Base-by-base conservation (phyloP, 2,888 invertebrate genomes). In the Halictus quadricinctus region DNA sequence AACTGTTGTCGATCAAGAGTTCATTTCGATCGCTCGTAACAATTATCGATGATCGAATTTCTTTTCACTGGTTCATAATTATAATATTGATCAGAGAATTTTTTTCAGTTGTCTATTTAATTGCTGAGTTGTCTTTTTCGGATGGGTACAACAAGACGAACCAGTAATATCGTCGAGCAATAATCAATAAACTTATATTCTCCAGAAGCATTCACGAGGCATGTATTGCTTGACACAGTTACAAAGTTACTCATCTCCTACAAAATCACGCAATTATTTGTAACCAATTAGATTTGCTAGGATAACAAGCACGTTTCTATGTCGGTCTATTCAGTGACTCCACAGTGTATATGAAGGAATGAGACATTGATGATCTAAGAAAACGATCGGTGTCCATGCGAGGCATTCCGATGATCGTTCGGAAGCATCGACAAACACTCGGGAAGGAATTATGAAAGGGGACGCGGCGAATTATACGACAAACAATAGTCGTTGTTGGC, bases 401-500 rank as follows among this genome's bases (percentile, higher is more conserved):
- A 41, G n/a, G 25, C 60, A 43, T 80, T 54, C 25, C 25, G 29
- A 54, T 12, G 46, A 15, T 72, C 36, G 72, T 64, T 78, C n/a
- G 21, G 12, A 50, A 18, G 41, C 69, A 21, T 69, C 12, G 69
- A 21, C 69, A 66, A 41, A 43, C 36, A 12, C 21, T 70, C 7
- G 4, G 0, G 41, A 13, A 48, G n/a, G 21, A 83, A 76, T 76
- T 15, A 13, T 15, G 36, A 76, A 66, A 66, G 64, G 46, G 72
- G 54, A 76, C 66, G 72, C 36, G 41, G 15, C 36, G 76, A 66
- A 76, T 72, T 43, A 36, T 36, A 29, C 46, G 74, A 13, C 48
- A 46, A 70, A 73, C 72, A 72, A 43, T 50, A 41, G 48, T n/a
- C 15, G 54, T 66, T 81, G 70, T 75, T 54, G 46, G 48, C 29